Base-by-base conservation (phyloP, 2,888 invertebrate species). In the Ectemnius continuus region DNA sequence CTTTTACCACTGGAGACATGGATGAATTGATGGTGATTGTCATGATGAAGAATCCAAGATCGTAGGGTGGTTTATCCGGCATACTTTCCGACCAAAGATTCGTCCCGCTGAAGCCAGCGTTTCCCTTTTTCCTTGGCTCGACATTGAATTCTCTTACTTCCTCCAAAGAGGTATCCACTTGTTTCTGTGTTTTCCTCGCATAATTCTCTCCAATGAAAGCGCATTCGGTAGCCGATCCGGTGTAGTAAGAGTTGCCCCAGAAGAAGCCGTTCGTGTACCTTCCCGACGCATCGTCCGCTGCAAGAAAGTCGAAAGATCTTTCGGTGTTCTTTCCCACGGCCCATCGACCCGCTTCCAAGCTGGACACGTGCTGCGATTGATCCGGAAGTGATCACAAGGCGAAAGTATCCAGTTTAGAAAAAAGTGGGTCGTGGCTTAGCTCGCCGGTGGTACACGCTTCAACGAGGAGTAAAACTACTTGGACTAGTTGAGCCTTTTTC, bases 191-290 rank as follows among this genome's bases (percentile, higher is more conserved):
- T 0, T 68, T 14, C 0, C 63, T 57, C 62, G 66, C 36, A 13
- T 81, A 75, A 20, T 72, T 64, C 67, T 79, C 61, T 23, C 88
- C 88, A 58, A 91, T 88, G 71, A 87, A 89, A 16, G 84, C 79
- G 65, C 91, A 91, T 64, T 91, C 90, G 14, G 88, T 88, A 1
- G 90, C 89, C 4, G 91, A 91, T 45, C 91, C 91, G 4, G 84
- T 84, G 81, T 90, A 91, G 73, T 89, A 91, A 6, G 88, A 86
- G 76, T 91, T 91, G 18, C 91, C 91, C 91, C 91, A 91, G 75
- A 89, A 89, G 80, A 89, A 91, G 14, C 91, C 88, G 71, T 88
- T 89, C 0, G 89, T 88, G 81, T 87, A 91, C 67, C 91, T 88
- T 11, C 91, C 91, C 23, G 90, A 91, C 4, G 91, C 88, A 64